Evolutionary conservation across 1,140 invertebrate species (phyloP).

Genomic region (Drosophila sucinea): DNA sequence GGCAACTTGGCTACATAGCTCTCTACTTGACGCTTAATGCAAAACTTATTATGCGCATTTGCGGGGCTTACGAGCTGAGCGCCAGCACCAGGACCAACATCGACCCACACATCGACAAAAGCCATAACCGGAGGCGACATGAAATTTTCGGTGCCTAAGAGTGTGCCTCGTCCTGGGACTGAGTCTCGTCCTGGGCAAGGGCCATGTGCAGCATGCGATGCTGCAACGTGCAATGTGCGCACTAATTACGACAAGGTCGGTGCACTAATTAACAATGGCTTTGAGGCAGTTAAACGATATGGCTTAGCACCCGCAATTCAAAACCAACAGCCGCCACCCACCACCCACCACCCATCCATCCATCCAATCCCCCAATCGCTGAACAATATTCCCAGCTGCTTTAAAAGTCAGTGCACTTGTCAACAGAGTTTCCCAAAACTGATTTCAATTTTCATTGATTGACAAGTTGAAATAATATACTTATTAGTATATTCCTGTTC

Average conservation of each 20-base stretch:
- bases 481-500: too few relatives aligned
- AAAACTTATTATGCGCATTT: slow-evolving; percentile 69
- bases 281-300: slow-evolving; percentile 70
- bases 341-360: neutral
- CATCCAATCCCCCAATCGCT: too few relatives aligned
- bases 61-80: slow-evolving; percentile 42
- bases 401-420: too few relatives aligned
- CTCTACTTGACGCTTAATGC: slow-evolving; percentile 37
- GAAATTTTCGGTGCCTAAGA: slow-evolving; percentile 36
- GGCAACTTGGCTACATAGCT: neutral
- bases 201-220: slow-evolving; percentile 39
- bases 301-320: slow-evolving; percentile 24
- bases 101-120: neutral
- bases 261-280: slow-evolving; percentile 78
- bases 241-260: slow-evolving; percentile 75
- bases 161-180: neutral
- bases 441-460: too few relatives aligned
- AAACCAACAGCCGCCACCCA: slow-evolving; percentile 1
- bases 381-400: too few relatives aligned
- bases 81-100: slow-evolving; percentile 2
- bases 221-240: slow-evolving; percentile 38
- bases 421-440: too few relatives aligned
- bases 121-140: slow-evolving; percentile 31
- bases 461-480: too few relatives aligned
- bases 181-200: neutral